phyloP scores from a whole-genome alignment of 2,113 vertebrate genomes.

The Tyrannus savana region DNA sequence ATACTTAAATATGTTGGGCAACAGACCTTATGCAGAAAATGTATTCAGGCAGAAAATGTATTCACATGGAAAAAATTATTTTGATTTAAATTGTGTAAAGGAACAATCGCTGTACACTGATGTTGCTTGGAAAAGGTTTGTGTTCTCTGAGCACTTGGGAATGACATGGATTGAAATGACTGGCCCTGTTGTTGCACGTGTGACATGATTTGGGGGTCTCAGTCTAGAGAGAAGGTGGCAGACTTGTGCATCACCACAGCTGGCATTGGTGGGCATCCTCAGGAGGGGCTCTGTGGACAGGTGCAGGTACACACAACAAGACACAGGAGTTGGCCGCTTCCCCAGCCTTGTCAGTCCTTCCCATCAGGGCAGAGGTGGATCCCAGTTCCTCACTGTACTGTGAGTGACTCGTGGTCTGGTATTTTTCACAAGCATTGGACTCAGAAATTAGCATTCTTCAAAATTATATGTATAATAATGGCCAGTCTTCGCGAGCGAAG shows the following conservation, averaged over 20 bases:
- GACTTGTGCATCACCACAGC: accelerated
- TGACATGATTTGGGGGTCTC: not conserved
- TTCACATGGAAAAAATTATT: not conserved
- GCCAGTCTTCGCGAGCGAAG: no score
- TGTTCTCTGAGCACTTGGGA: not conserved
- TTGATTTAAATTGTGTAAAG: not conserved
- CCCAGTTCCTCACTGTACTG: not conserved
- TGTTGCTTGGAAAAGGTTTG: not conserved
- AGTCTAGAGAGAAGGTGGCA: not conserved
- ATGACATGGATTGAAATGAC: not conserved
- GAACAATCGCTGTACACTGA: not conserved
- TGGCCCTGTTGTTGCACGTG: not conserved
- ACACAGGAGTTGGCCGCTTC: accelerated
- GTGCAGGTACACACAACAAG: accelerated
- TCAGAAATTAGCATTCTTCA: not conserved
- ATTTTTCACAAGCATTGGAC: no score
- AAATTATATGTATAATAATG: not conserved
- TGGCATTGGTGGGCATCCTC: not conserved
- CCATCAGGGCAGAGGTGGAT: not conserved
- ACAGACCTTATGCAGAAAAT: not conserved
- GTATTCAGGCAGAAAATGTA: not conserved
- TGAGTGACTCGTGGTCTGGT: not conserved
- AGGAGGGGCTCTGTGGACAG: accelerated
- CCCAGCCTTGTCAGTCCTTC: not conserved
- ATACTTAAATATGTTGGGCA: no score